These are phyloP conservation scores for Acanthisitta chloris DNA, from an alignment of 2,113 vertebrate species.

Conservation along the genomic window DNA sequence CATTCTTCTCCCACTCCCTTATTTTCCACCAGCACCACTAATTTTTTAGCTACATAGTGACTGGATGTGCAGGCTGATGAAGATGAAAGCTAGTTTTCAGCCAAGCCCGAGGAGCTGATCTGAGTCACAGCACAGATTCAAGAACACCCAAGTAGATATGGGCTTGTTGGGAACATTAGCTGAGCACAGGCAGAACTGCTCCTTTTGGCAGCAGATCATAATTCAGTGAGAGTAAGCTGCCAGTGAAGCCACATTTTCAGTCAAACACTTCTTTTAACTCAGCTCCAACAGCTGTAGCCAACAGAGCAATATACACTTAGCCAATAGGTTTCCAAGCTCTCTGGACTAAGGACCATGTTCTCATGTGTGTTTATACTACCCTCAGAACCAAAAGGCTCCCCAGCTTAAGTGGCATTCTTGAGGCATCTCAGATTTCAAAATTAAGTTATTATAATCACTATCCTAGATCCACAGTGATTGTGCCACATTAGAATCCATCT, in stretches of 20 bases:
- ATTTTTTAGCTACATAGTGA: neutral
- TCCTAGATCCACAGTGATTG: neutral
- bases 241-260: neutral
- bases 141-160: neutral
- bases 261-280: neutral
- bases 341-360: neutral
- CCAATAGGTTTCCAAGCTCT: neutral
- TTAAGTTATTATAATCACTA: neutral
- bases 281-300: neutral
- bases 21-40: neutral
- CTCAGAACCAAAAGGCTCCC: neutral
- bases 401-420: neutral
- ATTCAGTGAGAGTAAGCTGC: neutral
- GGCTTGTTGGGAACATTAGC: neutral
- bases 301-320: neutral
- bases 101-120: neutral
- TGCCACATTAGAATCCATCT: neutral
- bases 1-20: rapidly evolving
- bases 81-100: neutral
- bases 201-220: neutral
- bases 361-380: neutral
- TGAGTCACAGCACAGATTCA: neutral
- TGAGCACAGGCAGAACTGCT: neutral
- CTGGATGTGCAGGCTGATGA: neutral
- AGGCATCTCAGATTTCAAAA: neutral